Conservation (phyloP, 2,888 invertebrate species). For the Mechanitis messenoides region DNA sequence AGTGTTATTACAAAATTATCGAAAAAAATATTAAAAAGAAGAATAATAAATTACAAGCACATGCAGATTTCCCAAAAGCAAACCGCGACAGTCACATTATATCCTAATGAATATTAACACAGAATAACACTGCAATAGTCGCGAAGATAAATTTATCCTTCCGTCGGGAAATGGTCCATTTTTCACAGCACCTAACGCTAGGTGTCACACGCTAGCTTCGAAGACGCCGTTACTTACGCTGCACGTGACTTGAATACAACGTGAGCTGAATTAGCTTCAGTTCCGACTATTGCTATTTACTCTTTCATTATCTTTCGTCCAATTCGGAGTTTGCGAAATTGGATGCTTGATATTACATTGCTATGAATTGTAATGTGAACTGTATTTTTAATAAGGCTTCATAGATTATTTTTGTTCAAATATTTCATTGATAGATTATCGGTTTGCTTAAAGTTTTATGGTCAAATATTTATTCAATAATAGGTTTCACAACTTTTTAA, state of each 20-base stretch:
- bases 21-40: no score
- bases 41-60: background rate
- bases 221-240: conserved; percentile 68
- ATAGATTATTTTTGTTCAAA: conserved; percentile 7
- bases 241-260: conserved; percentile 62
- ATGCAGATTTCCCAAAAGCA: conserved; percentile 8
- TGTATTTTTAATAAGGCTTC: background rate
- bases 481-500: no score
- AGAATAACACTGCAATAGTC: conserved; percentile 66
- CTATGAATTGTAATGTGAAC: background rate
- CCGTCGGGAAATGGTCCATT: conserved; percentile 66
- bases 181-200: conserved; percentile 73
- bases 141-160: conserved; percentile 73
- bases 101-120: conserved; percentile 73
- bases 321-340: conserved; percentile 20
- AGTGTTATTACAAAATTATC: background rate
- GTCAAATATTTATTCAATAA: no score
- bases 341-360: conserved; percentile 3
- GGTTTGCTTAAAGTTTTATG: background rate
- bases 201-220: conserved; percentile 63
- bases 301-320: conserved; percentile 29
- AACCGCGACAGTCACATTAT: conserved; percentile 35
- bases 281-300: conserved; percentile 35
- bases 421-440: background rate
- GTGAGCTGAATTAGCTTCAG: conserved; percentile 54